Conservation (phyloP, 1,140 invertebrate genomes). For the Drosophila asahinai region DNA sequence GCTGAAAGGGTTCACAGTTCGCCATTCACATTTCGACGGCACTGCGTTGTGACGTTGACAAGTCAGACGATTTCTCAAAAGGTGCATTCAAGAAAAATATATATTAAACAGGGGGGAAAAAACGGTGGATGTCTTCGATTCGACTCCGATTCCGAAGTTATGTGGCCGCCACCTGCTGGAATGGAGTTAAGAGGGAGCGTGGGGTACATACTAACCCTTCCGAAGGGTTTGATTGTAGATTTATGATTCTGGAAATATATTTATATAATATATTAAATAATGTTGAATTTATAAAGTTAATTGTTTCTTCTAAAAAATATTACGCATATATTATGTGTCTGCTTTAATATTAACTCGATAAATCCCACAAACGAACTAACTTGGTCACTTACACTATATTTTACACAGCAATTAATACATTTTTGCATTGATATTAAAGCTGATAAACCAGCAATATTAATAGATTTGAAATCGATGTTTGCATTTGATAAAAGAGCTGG, state of each 20-base stretch:
- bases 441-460: neutral
- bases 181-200: neutral
- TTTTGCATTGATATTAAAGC: neutral
- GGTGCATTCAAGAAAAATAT: slow-evolving; percentile 30
- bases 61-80: slow-evolving; percentile 70
- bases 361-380: no score
- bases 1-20: slow-evolving; percentile 40
- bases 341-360: no score
- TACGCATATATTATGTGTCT: no score
- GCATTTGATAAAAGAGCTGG: no score
- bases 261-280: no score
- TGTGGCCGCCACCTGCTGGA: slow-evolving; percentile 3
- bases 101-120: slow-evolving; percentile 12
- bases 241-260: neutral
- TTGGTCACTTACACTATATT: no score
- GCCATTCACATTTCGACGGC: slow-evolving; percentile 15
- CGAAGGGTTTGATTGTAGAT: neutral
- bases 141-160: neutral
- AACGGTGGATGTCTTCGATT: neutral
- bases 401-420: no score
- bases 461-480: neutral
- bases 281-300: no score
- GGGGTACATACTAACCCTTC: neutral
- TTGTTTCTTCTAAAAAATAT: no score
- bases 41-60: slow-evolving; percentile 61